Evolutionary conservation across 2,113 vertebrate species (phyloP).

Genomic region (Hippocampus abdominalis): DNA sequence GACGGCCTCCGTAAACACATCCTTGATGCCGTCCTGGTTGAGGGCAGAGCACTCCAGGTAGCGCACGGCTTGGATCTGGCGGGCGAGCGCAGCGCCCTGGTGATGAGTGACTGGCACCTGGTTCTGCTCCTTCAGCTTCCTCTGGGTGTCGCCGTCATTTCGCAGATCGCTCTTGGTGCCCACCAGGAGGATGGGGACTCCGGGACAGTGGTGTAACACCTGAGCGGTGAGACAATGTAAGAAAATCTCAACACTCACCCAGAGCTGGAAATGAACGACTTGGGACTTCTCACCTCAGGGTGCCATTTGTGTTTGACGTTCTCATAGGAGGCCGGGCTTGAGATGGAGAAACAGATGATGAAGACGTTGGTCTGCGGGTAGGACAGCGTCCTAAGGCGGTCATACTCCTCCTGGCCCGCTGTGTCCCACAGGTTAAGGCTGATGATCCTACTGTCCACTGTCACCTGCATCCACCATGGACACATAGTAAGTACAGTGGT

Average conservation of each 20-base stretch:
- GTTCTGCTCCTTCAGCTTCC: slow-evolving; percentile 91
- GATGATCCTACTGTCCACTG: slow-evolving; percentile 85
- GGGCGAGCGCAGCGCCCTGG: slow-evolving; percentile 84
- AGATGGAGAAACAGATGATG: slow-evolving; percentile 90
- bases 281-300: slow-evolving; percentile 82
- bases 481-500: neutral
- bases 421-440: slow-evolving; percentile 95
- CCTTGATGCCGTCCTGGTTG: slow-evolving; percentile 84
- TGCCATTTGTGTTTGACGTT: slow-evolving; percentile 95
- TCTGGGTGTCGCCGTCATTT: slow-evolving; percentile 80
- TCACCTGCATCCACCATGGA: slow-evolving; percentile 65
- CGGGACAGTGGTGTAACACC: slow-evolving; percentile 88
- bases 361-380: slow-evolving; percentile 92
- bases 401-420: slow-evolving; percentile 91
- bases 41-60: slow-evolving; percentile 91
- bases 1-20: slow-evolving; percentile 88
- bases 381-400: slow-evolving; percentile 85
- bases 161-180: slow-evolving; percentile 96
- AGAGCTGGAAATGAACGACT: neutral
- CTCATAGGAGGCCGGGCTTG: slow-evolving; percentile 87
- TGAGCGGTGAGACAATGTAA: neutral
- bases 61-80: slow-evolving; percentile 89
- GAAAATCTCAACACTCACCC: neutral
- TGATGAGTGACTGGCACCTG: slow-evolving; percentile 83
- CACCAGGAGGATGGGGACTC: slow-evolving; percentile 87